These are phyloP conservation scores for Myotis vivesi DNA, from an alignment of 2,797 vertebrate species.

Conservation along the genomic window DNA sequence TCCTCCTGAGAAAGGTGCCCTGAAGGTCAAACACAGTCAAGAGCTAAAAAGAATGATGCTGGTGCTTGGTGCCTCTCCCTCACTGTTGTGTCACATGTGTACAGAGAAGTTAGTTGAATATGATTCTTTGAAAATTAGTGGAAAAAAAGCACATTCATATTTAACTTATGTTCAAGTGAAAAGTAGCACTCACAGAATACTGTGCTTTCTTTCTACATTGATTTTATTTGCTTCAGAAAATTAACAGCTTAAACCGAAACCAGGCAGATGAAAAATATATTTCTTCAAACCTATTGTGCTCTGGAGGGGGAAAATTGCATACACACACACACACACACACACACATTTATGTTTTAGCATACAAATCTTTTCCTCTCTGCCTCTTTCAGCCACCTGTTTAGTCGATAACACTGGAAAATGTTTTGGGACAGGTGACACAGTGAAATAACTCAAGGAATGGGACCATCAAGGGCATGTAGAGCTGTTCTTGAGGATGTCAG, in stretches of 20 bases:
- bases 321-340: background rate
- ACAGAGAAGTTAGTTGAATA: background rate
- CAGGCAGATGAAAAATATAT: slow-evolving; percentile 36
- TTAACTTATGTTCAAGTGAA: slow-evolving; percentile 45
- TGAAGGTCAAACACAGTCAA: slow-evolving; percentile 29
- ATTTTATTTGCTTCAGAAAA: slow-evolving; percentile 58
- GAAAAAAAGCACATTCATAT: slow-evolving; percentile 13
- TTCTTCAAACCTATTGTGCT: background rate
- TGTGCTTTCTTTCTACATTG: background rate
- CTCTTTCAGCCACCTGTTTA: background rate
- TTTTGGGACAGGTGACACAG: background rate
- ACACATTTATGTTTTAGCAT: background rate
- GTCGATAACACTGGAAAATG: background rate
- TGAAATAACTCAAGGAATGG: background rate
- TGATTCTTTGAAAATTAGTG: slow-evolving; percentile 25
- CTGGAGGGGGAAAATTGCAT: background rate
- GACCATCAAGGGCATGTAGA: background rate
- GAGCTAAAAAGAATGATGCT: background rate
- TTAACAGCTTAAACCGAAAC: slow-evolving; percentile 37
- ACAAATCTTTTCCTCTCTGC: background rate
- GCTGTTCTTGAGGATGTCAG: background rate
- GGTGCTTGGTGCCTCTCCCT: background rate
- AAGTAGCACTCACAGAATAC: slow-evolving; percentile 17
- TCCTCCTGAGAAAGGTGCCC: background rate
- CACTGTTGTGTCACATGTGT: background rate